Evolutionary conservation across 2,113 vertebrate species (phyloP), one percentile per base, ranked within the genome.

Genomic region (Ariopsis seemanni): DNA sequence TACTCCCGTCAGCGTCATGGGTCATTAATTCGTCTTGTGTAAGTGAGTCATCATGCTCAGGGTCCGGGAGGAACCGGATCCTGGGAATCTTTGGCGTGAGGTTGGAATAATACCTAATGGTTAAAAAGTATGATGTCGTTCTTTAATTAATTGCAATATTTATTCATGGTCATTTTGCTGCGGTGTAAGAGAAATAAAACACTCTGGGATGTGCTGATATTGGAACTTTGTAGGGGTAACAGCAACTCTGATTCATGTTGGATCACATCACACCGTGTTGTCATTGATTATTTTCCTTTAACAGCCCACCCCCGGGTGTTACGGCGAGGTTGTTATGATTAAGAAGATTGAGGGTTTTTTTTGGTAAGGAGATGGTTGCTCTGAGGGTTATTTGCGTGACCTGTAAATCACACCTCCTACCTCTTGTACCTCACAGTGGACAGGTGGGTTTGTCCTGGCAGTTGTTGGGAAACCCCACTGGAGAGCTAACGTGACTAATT

Each of bases 381-480:
- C 12, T 7, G 15, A 9, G 52, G 53, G 18, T 30, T 30, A 55
- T 53, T 55, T 27, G 25, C 5, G 5, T 30, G 8, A 53, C 25
- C 5, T 55, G 15, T 30, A 79, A 58, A 58, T 58, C n/a, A 18
- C 15, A 34, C 5, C 11, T 10, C 71, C 71, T 72, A 17, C 15
- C 69, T 42, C 27, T 0, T 71, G 17, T 2, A 18, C 6, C 62
- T 63, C 7, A n/a, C 18, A 1, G n/a, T 65, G 69, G 67, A 83
- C 86, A 87, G 69, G 86, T 87, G 69, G 80, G 42, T 75, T 20
- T 55, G 58, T 77, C 48, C 42, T 34, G 71, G 69, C 82, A 84
- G 72, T 50, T 77, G 60, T 15, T 78, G 86, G 77, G 67, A 83
- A 88, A 55, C 69, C 81, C 86, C 86, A 67, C 71, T 48, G 25